Conservation (phyloP, 1,140 invertebrate species). For the Caenorhabditis inopinata region DNA sequence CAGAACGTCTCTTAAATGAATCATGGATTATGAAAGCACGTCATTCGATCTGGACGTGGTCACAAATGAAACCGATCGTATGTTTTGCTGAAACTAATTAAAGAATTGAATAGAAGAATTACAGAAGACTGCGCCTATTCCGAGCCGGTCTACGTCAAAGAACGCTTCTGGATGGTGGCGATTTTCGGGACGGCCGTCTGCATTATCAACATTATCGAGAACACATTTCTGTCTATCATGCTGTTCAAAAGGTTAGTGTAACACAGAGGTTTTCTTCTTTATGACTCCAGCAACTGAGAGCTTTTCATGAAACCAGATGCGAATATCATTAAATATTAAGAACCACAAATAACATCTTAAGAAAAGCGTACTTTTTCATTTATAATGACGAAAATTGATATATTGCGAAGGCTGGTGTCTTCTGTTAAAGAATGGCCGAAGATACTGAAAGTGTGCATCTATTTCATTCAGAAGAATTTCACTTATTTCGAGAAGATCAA, state of each 20-base stretch:
- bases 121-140: constrained; percentile 15
- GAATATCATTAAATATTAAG: neutral
- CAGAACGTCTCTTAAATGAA: constrained; percentile 13
- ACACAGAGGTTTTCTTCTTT: neutral
- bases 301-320: neutral
- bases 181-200: constrained; percentile 57
- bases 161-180: constrained; percentile 56
- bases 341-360: no score
- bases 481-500: no score
- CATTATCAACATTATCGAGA: constrained; percentile 53
- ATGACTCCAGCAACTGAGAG: no score
- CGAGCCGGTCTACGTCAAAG: constrained; percentile 33
- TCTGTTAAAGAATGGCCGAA: no score
- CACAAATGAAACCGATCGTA: constrained; percentile 1
- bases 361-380: no score
- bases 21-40: constrained; percentile 28
- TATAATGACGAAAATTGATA: no score
- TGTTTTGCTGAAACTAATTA: neutral
- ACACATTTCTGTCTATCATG: constrained; percentile 56
- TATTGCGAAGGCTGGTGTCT: no score
- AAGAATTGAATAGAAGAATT: neutral
- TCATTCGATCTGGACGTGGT: neutral
- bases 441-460: no score
- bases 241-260: constrained; percentile 51
- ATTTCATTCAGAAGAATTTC: no score